phyloP scores from a whole-genome alignment of 2,113 vertebrate species.

The Gymnobelideus leadbeateri region DNA sequence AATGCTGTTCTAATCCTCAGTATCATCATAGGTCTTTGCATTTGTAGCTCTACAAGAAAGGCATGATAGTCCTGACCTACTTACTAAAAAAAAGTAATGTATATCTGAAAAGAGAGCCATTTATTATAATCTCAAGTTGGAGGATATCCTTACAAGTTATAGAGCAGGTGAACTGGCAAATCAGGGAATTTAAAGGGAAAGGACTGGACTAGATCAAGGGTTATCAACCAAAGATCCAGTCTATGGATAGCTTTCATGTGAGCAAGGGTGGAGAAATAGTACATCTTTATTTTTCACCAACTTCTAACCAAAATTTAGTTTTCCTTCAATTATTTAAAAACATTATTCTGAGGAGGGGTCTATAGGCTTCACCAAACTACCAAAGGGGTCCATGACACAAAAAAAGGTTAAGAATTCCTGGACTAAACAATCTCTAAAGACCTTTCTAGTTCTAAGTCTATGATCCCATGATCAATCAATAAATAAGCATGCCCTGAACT shows the following conservation, averaged over 20 bases:
- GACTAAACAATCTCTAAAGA: neutral
- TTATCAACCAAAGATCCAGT: neutral
- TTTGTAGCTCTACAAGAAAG: neutral
- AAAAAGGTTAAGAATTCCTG: neutral
- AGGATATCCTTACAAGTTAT: neutral
- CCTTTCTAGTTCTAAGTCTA: neutral
- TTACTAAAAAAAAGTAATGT: neutral
- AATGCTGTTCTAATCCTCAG: neutral
- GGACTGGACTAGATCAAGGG: neutral
- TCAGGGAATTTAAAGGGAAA: neutral
- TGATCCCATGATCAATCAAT: neutral
- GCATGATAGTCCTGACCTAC: neutral
- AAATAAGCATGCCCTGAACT: neutral
- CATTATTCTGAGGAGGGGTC: neutral
- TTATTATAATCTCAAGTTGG: neutral
- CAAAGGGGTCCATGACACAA: neutral
- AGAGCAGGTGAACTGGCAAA: neutral
- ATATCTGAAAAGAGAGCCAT: neutral
- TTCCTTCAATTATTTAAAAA: neutral
- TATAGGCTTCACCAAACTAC: too few relatives aligned
- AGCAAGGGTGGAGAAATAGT: neutral
- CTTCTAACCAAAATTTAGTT: neutral
- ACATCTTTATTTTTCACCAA: neutral
- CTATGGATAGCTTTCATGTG: neutral
- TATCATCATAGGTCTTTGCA: neutral